Percentiles rank a stretch among this genome's conserved stretches.
These are phyloP conservation scores for Calameuta pallipes DNA, from an alignment of 2,888 invertebrate genomes.

Conservation along the genomic window DNA sequence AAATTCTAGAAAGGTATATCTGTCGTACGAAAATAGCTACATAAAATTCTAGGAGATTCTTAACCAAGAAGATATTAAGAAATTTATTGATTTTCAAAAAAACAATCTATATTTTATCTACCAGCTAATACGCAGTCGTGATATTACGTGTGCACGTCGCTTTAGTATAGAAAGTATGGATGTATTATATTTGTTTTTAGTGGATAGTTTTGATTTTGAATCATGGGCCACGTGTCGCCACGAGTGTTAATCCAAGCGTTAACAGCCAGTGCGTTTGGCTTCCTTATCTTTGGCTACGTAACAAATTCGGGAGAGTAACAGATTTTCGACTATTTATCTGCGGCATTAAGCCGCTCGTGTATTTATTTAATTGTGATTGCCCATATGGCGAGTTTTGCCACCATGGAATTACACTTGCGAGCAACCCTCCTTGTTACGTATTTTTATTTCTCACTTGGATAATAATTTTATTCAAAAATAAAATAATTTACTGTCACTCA, in stretches of 20 bases:
- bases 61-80: neutral
- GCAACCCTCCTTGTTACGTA: neutral
- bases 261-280: neutral
- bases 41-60: neutral
- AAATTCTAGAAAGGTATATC: neutral
- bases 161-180: neutral
- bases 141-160: neutral
- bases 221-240: neutral
- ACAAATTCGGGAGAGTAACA: conserved; percentile 12
- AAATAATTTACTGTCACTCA: neutral
- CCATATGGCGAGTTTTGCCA: conserved; percentile 14
- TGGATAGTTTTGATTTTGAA: neutral
- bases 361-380: conserved; percentile 24
- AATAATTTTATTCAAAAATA: neutral
- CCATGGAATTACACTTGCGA: neutral
- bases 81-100: neutral
- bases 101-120: neutral
- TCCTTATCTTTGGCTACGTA: neutral
- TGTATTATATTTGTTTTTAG: neutral
- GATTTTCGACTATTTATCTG: conserved; percentile 24
- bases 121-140: neutral
- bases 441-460: neutral
- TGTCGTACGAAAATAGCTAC: neutral
- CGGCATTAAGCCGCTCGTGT: conserved; percentile 17
- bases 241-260: neutral